A percentile compares a stretch with the other conserved stretches of the same genome.
Evolutionary conservation across 2,888 invertebrate genomes (phyloP).

Genomic region (Pristionchus japonicus): DNA sequence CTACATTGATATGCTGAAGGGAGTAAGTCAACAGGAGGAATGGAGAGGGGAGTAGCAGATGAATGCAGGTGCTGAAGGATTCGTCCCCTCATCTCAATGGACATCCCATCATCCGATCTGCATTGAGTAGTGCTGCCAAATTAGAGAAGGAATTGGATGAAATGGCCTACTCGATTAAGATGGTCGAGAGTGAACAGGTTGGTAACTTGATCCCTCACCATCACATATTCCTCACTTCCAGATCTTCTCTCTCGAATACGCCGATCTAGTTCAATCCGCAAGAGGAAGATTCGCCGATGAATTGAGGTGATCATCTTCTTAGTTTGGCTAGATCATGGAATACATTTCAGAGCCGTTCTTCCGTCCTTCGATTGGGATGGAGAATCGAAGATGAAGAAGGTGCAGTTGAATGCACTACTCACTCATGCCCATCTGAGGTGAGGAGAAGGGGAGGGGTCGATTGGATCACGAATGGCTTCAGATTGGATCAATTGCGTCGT

Average conservation of each 20-base stretch:
- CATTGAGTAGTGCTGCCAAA: slow-evolving; percentile 23
- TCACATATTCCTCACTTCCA: slow-evolving; percentile 82
- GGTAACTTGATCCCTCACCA: not conserved
- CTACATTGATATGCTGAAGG: slow-evolving; percentile 65
- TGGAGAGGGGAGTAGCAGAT: not conserved
- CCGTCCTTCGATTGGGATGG: slow-evolving; percentile 51
- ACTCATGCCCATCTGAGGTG: slow-evolving; percentile 86
- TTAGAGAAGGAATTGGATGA: slow-evolving; percentile 44
- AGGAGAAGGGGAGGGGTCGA: slow-evolving; percentile 52
- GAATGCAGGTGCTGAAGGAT: not conserved
- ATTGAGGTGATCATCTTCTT: slow-evolving; percentile 76
- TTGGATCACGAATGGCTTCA: slow-evolving; percentile 62
- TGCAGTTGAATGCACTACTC: slow-evolving; percentile 85
- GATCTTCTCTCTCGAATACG: slow-evolving; percentile 46
- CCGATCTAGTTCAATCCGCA: slow-evolving; percentile 63
- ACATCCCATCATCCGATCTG: slow-evolving; percentile 42
- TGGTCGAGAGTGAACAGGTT: slow-evolving; percentile 81
- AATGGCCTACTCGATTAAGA: slow-evolving; percentile 44
- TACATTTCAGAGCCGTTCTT: slow-evolving; percentile 50
- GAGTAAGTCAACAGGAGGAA: slow-evolving; percentile 50
- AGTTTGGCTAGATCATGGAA: not conserved
- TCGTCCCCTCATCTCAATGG: slow-evolving; percentile 32
- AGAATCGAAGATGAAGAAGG: slow-evolving; percentile 65
- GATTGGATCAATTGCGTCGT: slow-evolving; percentile 73
- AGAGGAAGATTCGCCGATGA: slow-evolving; percentile 77